phyloP scores from a whole-genome alignment of 2,888 invertebrate species.

The Nomada lathburiana region DNA sequence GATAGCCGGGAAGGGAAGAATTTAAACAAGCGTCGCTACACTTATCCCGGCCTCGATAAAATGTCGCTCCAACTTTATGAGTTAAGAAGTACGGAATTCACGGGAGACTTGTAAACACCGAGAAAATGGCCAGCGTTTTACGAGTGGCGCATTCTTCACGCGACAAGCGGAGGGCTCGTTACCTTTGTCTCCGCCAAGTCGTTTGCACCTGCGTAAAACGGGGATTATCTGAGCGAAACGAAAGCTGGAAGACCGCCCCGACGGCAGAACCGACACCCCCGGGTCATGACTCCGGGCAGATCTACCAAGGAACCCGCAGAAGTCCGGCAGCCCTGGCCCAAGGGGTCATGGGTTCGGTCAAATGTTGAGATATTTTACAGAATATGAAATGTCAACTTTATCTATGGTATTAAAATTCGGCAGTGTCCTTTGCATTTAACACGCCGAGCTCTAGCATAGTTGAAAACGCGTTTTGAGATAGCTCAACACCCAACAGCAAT shows the following conservation, averaged over 20 bases:
- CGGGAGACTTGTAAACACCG: slow-evolving; percentile 49
- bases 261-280: slow-evolving; percentile 27
- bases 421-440: not conserved
- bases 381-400: not conserved
- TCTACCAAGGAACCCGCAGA: too few species aligned
- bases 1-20: not conserved
- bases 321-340: too few species aligned
- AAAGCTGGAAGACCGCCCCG: slow-evolving; percentile 4
- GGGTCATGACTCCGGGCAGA: too few species aligned
- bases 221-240: slow-evolving; percentile 46
- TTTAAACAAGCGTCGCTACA: slow-evolving; percentile 62
- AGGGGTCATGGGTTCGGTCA: too few species aligned
- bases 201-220: slow-evolving; percentile 65
- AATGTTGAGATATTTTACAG: not conserved
- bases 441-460: not conserved
- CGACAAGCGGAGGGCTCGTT: slow-evolving; percentile 63
- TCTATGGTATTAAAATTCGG: slow-evolving; percentile 10
- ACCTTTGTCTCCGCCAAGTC: slow-evolving; percentile 48
- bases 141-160: slow-evolving; percentile 66
- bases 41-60: slow-evolving; percentile 64
- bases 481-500: not conserved
- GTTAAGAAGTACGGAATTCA: slow-evolving; percentile 62
- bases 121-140: slow-evolving; percentile 65
- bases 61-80: slow-evolving; percentile 64
- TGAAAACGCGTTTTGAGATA: not conserved